Evolutionary conservation across 2,797 vertebrate species (phyloP).

Genomic region (Ctenosaura bakeri): DNA sequence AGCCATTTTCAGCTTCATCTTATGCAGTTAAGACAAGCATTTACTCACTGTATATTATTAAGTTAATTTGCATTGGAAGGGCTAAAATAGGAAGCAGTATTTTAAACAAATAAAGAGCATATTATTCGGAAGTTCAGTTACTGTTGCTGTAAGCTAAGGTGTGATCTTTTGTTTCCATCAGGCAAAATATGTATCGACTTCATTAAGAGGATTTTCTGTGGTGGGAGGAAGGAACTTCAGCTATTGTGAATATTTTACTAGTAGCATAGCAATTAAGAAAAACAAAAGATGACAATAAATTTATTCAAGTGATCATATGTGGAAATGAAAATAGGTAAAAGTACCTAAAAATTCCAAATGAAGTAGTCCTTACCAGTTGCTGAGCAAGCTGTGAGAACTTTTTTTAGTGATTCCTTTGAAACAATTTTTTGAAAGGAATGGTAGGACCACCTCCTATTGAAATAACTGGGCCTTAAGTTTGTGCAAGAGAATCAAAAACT

Average conservation of each 20-base stretch:
- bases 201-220: neutral
- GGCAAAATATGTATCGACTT: neutral
- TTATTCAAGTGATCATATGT: conserved; percentile 16
- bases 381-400: neutral
- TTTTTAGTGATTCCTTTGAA: no score
- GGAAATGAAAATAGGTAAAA: conserved; percentile 8
- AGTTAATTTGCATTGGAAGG: no score
- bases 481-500: no score
- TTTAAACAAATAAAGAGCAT: conserved; percentile 3
- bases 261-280: conserved; percentile 5
- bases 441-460: neutral
- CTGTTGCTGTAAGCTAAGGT: neutral
- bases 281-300: neutral
- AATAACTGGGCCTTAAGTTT: neutral
- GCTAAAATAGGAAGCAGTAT: neutral
- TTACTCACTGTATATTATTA: neutral
- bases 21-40: neutral
- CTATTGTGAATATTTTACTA: neutral
- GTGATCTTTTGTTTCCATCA: neutral
- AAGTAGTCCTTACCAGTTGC: neutral
- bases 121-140: neutral
- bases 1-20: neutral
- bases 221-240: neutral
- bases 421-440: neutral
- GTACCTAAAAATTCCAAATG: neutral